These are phyloP conservation scores for Palythoa grandis DNA, from an alignment of 92 coral and sea anemone genomes.

Conservation along the genomic window DNA sequence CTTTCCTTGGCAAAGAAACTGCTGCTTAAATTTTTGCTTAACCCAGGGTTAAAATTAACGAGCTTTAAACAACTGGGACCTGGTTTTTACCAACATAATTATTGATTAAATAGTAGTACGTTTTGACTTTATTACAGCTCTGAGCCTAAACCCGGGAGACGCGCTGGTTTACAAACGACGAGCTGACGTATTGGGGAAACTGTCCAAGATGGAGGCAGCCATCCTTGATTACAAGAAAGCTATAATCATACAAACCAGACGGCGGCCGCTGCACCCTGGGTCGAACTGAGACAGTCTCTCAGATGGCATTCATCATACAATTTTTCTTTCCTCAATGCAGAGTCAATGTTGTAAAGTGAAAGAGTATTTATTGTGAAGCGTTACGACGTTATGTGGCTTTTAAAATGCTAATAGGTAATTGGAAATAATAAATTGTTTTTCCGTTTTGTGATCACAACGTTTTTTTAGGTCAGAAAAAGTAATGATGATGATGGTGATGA, in stretches of 20 bases:
- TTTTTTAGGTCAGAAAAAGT: too few relatives aligned
- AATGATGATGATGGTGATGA: too few relatives aligned
- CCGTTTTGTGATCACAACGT: too few relatives aligned
- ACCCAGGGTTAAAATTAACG: too few relatives aligned
- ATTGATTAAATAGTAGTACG: too few relatives aligned
- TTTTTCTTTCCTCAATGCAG: background rate
- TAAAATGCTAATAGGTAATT: too few relatives aligned
- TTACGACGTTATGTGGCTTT: background rate
- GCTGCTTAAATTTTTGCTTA: too few relatives aligned
- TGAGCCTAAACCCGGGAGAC: conserved; percentile 96
- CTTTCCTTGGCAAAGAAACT: too few relatives aligned
- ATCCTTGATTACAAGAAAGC: conserved; percentile 94
- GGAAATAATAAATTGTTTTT: too few relatives aligned
- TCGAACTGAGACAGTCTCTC: background rate
- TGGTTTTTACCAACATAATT: too few relatives aligned
- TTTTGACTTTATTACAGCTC: conserved; percentile 48
- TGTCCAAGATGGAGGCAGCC: conserved; percentile 84
- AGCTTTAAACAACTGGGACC: too few relatives aligned
- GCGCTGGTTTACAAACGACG: conserved; percentile 95
- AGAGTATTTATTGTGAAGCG: background rate
- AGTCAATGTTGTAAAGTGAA: background rate
- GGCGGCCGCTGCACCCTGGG: conserved; percentile 20
- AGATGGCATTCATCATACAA: background rate
- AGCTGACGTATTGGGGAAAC: conserved; percentile 90
- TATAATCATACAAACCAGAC: conserved; percentile 88